A percentile compares a stretch with the other conserved stretches of the same genome.
Conservation (phyloP, 2,888 invertebrate genomes). For the Ecliptopera silaceata region DNA sequence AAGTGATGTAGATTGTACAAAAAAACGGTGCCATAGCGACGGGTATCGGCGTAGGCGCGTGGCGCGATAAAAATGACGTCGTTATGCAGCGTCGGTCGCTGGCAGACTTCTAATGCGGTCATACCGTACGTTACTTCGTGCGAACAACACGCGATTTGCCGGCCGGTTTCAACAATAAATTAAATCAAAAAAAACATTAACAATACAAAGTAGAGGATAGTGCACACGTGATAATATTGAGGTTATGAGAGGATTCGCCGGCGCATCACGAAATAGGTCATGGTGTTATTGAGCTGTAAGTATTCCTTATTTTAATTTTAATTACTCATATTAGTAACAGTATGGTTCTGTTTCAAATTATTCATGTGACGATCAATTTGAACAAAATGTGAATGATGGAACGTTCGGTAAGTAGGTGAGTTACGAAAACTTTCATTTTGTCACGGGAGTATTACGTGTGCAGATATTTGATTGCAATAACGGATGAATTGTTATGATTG, state of each 20-base stretch:
- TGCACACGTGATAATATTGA: constrained; percentile 44
- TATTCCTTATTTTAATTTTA: constrained; percentile 29
- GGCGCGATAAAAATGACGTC: constrained; percentile 67
- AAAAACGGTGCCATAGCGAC: constrained; percentile 6
- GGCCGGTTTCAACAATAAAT: constrained; percentile 53
- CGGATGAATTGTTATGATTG: constrained; percentile 33
- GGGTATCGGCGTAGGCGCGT: constrained; percentile 62
- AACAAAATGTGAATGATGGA: neutral
- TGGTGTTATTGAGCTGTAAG: constrained; percentile 46
- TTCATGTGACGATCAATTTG: neutral
- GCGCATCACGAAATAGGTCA: constrained; percentile 41
- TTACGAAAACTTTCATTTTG: constrained; percentile 2
- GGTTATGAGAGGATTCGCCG: constrained; percentile 41
- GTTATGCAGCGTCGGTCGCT: constrained; percentile 42
- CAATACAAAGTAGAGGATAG: constrained; percentile 9
- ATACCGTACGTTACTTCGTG: constrained; percentile 46
- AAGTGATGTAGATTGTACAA: constrained; percentile 24
- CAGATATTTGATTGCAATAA: constrained; percentile 7
- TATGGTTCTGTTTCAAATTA: neutral
- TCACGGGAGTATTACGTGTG: neutral
- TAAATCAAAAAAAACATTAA: constrained; percentile 29
- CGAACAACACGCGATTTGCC: constrained; percentile 48
- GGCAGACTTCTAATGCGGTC: constrained; percentile 49
- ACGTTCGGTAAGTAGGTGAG: neutral
- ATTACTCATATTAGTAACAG: neutral